Conservation (phyloP, 2,797 vertebrate genomes). For the Micromesistius poutassou region DNA sequence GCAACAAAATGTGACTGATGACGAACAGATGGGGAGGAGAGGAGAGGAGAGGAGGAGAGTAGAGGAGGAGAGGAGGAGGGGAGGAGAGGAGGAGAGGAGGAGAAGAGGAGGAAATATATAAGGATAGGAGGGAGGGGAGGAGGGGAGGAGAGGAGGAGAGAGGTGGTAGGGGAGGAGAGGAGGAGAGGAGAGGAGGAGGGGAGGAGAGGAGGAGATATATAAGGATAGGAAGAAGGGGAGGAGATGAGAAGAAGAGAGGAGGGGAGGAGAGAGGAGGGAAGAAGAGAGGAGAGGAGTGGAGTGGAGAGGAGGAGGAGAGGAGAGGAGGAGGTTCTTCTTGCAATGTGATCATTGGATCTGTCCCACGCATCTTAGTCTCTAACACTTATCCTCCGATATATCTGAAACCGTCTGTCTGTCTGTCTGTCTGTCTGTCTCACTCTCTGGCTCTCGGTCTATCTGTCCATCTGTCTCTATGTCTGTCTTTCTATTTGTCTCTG, state of each 20-base stretch:
- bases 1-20: not conserved
- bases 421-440: not conserved
- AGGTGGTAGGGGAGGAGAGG: too few relatives aligned
- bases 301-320: not conserved
- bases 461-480: not conserved
- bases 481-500: not conserved
- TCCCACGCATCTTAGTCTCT: not conserved
- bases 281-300: not conserved
- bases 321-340: not conserved
- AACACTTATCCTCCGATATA: not conserved
- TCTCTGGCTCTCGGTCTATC: not conserved
- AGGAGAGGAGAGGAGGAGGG: not conserved
- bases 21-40: not conserved
- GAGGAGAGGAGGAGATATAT: not conserved
- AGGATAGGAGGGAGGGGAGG: not conserved
- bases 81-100: not conserved
- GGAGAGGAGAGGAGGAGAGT: not conserved
- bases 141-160: not conserved
- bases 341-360: not conserved
- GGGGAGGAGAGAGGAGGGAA: not conserved
- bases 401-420: not conserved
- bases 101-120: not conserved
- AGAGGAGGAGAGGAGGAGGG: not conserved
- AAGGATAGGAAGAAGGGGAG: not conserved
- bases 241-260: not conserved